These are phyloP conservation scores for Nothocercus julius DNA, from an alignment of 2,113 vertebrate species.

Conservation along the genomic window DNA sequence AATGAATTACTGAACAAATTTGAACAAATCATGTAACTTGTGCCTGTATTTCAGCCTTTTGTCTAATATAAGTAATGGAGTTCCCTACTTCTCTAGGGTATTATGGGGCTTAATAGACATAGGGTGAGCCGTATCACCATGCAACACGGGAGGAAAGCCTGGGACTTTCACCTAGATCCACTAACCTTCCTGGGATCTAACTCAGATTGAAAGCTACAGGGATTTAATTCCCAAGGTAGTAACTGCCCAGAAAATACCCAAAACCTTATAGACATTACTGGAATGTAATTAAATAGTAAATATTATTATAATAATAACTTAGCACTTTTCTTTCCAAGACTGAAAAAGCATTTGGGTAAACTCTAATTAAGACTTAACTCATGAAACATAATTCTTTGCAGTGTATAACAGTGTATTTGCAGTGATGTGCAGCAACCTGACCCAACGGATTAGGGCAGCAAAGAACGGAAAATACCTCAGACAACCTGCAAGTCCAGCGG, in stretches of 20 bases:
- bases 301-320: background rate
- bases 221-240: slow-evolving; percentile 4
- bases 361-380: slow-evolving; percentile 4
- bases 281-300: slow-evolving; percentile 12
- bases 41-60: background rate
- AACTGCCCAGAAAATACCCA: background rate
- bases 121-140: background rate
- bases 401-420: background rate
- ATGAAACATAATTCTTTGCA: background rate
- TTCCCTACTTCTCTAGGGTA: background rate
- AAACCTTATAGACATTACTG: background rate
- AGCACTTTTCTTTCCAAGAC: slow-evolving; percentile 11
- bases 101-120: background rate
- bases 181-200: background rate
- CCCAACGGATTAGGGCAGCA: slow-evolving; percentile 28
- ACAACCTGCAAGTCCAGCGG: background rate
- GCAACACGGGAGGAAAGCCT: background rate
- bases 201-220: background rate
- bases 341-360: background rate
- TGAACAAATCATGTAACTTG: background rate
- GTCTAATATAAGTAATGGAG: background rate
- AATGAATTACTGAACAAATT: background rate
- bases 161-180: background rate
- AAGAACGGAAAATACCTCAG: background rate
- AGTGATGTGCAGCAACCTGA: slow-evolving; percentile 34